Conservation (phyloP, 2,113 vertebrate genomes). For the Silurus asotus region DNA sequence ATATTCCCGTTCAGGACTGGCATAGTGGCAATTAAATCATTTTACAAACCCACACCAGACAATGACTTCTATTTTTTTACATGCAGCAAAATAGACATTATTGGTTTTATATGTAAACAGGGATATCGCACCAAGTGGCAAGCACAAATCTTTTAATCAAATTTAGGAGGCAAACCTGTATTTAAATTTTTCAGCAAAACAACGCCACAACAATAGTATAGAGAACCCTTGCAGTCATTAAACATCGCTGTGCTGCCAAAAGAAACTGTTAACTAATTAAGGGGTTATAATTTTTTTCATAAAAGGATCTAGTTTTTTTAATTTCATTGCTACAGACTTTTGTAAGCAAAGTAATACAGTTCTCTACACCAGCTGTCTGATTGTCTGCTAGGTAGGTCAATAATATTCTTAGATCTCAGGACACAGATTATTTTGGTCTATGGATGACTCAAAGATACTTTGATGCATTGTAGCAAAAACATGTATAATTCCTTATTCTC, state of each 20-base stretch:
- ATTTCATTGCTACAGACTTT: background rate
- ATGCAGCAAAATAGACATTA: background rate
- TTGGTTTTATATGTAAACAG: background rate
- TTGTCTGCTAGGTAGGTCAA: background rate
- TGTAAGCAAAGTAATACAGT: background rate
- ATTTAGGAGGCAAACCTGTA: background rate
- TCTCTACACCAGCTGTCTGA: background rate
- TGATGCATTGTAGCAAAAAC: background rate
- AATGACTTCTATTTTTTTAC: background rate
- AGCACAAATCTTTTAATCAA: background rate
- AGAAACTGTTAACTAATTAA: background rate
- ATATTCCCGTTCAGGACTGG: background rate
- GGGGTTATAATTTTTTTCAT: background rate
- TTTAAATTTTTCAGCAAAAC: background rate
- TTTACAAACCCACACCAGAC: background rate
- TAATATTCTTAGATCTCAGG: background rate
- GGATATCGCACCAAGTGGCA: background rate
- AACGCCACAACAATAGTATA: background rate
- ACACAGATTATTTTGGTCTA: background rate
- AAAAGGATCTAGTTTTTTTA: background rate
- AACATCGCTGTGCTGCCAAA: background rate
- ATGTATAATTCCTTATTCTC: background rate
- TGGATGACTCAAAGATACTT: too few relatives aligned
- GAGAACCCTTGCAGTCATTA: background rate
- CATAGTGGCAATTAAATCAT: background rate